A percentile compares a stretch with the other conserved stretches of the same genome.
phyloP scores from a whole-genome alignment of 2,888 invertebrate genomes.

The Nemurella pictetii region DNA sequence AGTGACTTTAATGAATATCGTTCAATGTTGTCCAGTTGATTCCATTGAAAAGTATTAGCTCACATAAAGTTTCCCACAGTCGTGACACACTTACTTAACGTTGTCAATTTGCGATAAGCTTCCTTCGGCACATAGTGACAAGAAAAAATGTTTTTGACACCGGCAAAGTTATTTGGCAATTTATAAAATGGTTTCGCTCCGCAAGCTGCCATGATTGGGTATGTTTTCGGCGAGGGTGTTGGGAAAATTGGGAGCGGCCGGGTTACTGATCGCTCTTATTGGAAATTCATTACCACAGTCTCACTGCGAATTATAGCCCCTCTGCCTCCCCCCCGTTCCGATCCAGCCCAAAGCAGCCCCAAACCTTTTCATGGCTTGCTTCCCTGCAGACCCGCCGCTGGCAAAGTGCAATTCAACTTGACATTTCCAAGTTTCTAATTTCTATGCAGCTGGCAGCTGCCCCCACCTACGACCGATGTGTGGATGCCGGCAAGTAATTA shows the following conservation, averaged over 20 bases:
- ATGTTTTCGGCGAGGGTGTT: not conserved
- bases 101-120: conserved; percentile 1
- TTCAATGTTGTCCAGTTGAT: not conserved
- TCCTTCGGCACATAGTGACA: not conserved
- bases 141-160: not conserved
- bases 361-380: not conserved
- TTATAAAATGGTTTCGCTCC: conserved; percentile 3
- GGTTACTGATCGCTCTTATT: conserved; percentile 31
- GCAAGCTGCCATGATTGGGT: conserved; percentile 1
- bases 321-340: not conserved
- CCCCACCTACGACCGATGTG: no score
- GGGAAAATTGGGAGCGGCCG: not conserved
- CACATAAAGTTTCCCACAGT: not conserved
- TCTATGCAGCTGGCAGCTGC: not conserved
- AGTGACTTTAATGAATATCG: not conserved
- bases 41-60: not conserved
- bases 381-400: not conserved
- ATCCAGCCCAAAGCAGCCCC: not conserved
- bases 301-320: conserved; percentile 28
- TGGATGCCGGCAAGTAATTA: not conserved
- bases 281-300: conserved; percentile 35
- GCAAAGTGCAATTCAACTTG: not conserved
- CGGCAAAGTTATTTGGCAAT: not conserved
- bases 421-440: not conserved
- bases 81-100: not conserved